These are phyloP conservation scores for Pseudococcus jackbeardsleyi DNA, from an alignment of 2,888 invertebrate species.

Conservation along the genomic window DNA sequence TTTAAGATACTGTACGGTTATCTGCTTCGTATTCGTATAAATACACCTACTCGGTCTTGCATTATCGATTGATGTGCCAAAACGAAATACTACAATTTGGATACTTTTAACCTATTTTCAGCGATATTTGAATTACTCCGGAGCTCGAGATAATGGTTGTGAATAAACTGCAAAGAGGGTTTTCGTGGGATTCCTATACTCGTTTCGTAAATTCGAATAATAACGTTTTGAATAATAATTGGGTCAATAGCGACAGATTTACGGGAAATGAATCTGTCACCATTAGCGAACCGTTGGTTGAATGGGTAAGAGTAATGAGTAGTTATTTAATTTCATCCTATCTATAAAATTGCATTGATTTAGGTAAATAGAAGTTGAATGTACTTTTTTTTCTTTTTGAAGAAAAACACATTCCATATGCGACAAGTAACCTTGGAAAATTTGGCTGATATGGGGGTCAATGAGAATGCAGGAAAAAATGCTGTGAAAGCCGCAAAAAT, in stretches of 20 bases:
- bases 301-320: slow-evolving; percentile 54
- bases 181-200: slow-evolving; percentile 62
- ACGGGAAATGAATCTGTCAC: slow-evolving; percentile 38
- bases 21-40: not conserved
- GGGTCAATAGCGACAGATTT: slow-evolving; percentile 42
- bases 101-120: not conserved
- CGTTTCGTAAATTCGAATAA: slow-evolving; percentile 41
- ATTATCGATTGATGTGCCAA: slow-evolving; percentile 5
- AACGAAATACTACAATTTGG: not conserved
- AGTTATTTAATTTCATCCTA: not conserved
- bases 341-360: not conserved
- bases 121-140: not conserved
- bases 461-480: slow-evolving; percentile 69
- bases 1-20: not conserved
- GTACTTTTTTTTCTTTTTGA: slow-evolving; percentile 62
- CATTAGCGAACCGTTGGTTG: slow-evolving; percentile 49
- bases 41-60: not conserved
- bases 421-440: slow-evolving; percentile 81
- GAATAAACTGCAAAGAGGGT: slow-evolving; percentile 57
- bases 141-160: slow-evolving; percentile 43
- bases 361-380: too few species aligned
- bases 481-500: slow-evolving; percentile 71
- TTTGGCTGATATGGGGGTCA: slow-evolving; percentile 69
- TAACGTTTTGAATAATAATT: slow-evolving; percentile 23
- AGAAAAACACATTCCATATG: slow-evolving; percentile 77